These are phyloP conservation scores for Montipora sp. DNA, from an alignment of 64 coral and sea anemone species.

Conservation along the genomic window DNA sequence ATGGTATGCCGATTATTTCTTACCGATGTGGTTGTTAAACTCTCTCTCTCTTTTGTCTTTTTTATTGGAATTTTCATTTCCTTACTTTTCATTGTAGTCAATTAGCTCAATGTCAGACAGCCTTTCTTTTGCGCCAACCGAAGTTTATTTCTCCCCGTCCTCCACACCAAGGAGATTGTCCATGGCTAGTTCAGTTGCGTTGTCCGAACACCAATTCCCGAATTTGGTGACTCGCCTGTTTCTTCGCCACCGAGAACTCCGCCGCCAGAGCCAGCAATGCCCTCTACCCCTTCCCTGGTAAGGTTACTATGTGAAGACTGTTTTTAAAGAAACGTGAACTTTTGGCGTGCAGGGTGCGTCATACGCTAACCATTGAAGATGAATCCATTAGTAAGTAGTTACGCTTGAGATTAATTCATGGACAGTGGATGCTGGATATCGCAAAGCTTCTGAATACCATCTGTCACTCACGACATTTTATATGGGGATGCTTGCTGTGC, in stretches of 20 bases:
- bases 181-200: slow-evolving; percentile 43
- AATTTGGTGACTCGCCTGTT: slow-evolving; percentile 90
- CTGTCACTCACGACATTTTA: no score
- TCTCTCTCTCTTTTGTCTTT: no score
- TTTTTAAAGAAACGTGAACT: neutral
- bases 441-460: no score
- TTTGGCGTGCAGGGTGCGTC: neutral
- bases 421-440: no score
- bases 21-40: no score
- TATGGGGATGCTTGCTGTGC: no score
- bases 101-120: slow-evolving; percentile 82
- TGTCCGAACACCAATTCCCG: slow-evolving; percentile 61
- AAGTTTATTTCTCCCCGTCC: slow-evolving; percentile 83
- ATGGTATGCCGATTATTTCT: no score
- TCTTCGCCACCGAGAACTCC: slow-evolving; percentile 82
- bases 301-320: neutral
- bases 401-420: no score
- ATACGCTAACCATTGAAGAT: neutral
- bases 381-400: neutral
- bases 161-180: slow-evolving; percentile 80
- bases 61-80: neutral
- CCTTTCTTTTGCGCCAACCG: slow-evolving; percentile 93
- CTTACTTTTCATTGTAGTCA: slow-evolving; percentile 36
- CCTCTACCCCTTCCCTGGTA: slow-evolving; percentile 79
- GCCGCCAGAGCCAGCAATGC: slow-evolving; percentile 78